Evolutionary conservation across 2,797 vertebrate genomes (phyloP), one percentile per base, ranked within the genome.

Genomic region (Argentina silus): DNA sequence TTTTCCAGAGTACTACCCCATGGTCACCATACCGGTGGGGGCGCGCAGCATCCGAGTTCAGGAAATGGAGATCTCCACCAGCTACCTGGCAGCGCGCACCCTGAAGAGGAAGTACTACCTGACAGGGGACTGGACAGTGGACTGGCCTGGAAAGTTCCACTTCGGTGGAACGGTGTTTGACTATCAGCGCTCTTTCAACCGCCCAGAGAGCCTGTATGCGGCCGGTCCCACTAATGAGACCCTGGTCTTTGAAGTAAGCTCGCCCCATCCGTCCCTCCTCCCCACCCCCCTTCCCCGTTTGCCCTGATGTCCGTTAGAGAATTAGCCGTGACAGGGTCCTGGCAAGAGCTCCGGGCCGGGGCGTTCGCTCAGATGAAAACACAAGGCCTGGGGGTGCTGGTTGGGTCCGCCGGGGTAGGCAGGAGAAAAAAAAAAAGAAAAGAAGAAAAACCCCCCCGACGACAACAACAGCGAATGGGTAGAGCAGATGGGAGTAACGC

Each of bases 161-260:
- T 96, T 99, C 0, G 96, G 94, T 0, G 98, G 98, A 51, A 95
- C 97, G 0, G 89, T 93, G 7, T 99, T 99, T 17, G 91, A 95
- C 85, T 99, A 99, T 83, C 96, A 95, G 59, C 96, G 97, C 11
- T 91, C 96, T 69, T 94, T 94, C 74, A 94, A 93, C 90, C 94
- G 87, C 44, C 96, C 96, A 0, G 98, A 99, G 91, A 97, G 94
- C 36, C 93, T 99, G 67, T 95, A 91, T 0, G 94, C 96, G 0
- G 77, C 93, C 0, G 98, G 98, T 66, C 97, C 98, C 2, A 99
- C 96, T 78, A 99, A 99, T 81, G 97, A 99, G 94, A 98, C 96
- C 0, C 93, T 99, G 77, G 94, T 97, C 89, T 96, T 99, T 94
- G 97, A 99, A 93, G 97, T 99, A 95, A 97, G 96, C 70, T 68